phyloP scores from a whole-genome alignment of 2,113 vertebrate species.

The Brienomyrus longianalis region DNA sequence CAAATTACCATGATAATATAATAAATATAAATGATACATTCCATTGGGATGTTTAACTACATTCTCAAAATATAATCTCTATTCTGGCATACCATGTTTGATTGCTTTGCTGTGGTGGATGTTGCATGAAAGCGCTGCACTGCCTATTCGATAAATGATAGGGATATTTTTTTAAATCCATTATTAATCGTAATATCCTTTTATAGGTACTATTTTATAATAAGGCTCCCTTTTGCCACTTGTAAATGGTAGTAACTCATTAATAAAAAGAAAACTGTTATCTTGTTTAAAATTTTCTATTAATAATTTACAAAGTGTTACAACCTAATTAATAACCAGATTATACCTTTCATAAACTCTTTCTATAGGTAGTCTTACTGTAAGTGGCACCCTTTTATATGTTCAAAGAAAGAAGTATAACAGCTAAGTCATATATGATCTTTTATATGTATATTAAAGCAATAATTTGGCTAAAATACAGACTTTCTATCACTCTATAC shows the following conservation, averaged over 20 bases:
- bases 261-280: no score
- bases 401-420: not conserved
- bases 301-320: no score
- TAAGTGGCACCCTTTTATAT: not conserved
- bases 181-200: not conserved
- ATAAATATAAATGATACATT: not conserved
- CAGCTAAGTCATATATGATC: not conserved
- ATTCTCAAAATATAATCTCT: not conserved
- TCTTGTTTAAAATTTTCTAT: no score
- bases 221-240: no score
- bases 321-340: no score
- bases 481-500: not conserved
- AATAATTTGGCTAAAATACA: not conserved
- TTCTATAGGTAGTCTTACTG: no score
- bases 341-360: no score
- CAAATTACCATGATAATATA: not conserved
- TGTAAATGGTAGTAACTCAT: no score
- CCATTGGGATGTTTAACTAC: not conserved
- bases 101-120: not conserved
- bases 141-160: not conserved
- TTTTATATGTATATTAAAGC: not conserved
- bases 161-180: not conserved
- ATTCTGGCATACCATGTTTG: not conserved
- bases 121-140: not conserved
- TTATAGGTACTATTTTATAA: not conserved